A percentile compares a stretch with the other conserved stretches of the same genome.
These are phyloP conservation scores for Paedocypris sp. DNA, from an alignment of 2,113 vertebrate genomes.

Conservation along the genomic window DNA sequence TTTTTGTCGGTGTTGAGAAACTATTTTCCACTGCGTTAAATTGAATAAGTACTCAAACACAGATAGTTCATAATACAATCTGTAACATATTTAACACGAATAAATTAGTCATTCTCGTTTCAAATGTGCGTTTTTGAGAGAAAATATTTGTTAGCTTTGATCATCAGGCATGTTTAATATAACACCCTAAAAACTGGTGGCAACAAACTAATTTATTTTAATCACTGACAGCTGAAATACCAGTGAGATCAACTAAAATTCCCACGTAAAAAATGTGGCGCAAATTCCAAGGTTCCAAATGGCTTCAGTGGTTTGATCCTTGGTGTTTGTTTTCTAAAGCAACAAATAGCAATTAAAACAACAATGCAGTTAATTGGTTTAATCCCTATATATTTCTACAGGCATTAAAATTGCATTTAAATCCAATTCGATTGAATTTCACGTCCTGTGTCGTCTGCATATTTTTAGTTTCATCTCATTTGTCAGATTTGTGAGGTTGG, in stretches of 20 bases:
- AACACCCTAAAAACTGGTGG: constrained; percentile 64
- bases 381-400: no score
- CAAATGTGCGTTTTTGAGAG: no score
- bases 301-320: background rate
- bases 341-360: background rate
- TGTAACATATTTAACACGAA: no score
- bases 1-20: no score
- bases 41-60: no score
- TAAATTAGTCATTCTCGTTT: no score
- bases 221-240: constrained; percentile 71
- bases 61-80: no score
- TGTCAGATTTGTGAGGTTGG: constrained; percentile 52
- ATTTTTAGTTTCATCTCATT: background rate
- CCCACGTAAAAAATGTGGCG: no score
- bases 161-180: constrained; percentile 10
- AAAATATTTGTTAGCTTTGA: no score
- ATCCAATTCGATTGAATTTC: background rate
- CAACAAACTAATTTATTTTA: constrained; percentile 81
- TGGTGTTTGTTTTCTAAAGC: background rate
- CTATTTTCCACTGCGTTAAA: no score
- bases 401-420: background rate
- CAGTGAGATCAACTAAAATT: no score
- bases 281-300: background rate
- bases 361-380: no score
- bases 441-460: background rate